These are phyloP conservation scores for Drosophila hydei DNA, from an alignment of 1,140 invertebrate species.

Conservation along the genomic window DNA sequence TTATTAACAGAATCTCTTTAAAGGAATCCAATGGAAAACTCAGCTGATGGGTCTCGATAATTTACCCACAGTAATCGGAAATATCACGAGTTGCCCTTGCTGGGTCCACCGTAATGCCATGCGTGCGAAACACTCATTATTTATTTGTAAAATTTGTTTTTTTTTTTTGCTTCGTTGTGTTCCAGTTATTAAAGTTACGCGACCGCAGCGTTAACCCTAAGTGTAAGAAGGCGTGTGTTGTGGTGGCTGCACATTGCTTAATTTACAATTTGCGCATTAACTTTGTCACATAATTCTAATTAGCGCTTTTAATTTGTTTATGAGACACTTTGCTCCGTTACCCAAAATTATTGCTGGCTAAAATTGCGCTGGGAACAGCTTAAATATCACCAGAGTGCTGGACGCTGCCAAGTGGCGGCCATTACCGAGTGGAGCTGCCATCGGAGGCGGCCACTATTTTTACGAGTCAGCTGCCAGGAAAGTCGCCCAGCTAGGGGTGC, in stretches of 20 bases:
- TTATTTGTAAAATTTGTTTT: background rate
- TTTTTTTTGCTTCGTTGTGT: slow-evolving; percentile 5
- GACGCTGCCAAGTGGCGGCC: slow-evolving; percentile 63
- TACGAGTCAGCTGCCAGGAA: slow-evolving; percentile 47
- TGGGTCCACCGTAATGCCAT: too few relatives aligned
- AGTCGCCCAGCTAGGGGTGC: slow-evolving; percentile 37
- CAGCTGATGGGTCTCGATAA: too few relatives aligned
- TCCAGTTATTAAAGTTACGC: too few relatives aligned
- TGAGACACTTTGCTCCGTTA: slow-evolving; percentile 75
- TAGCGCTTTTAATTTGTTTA: slow-evolving; percentile 82
- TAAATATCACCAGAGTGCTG: slow-evolving; percentile 63
- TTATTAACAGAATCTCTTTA: too few relatives aligned
- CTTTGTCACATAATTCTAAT: slow-evolving; percentile 82
- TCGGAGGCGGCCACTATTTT: slow-evolving; percentile 60
- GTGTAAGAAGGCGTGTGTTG: slow-evolving; percentile 21
- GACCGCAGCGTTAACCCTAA: slow-evolving; percentile 40
- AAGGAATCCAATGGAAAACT: too few relatives aligned
- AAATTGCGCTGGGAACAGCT: slow-evolving; percentile 72
- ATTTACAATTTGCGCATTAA: slow-evolving; percentile 82
- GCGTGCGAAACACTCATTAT: background rate
- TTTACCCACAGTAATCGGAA: too few relatives aligned
- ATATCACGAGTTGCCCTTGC: too few relatives aligned
- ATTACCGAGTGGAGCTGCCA: slow-evolving; percentile 48
- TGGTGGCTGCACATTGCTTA: slow-evolving; percentile 66
- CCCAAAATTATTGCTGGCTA: slow-evolving; percentile 77